Percentiles rank a stretch among this genome's conserved stretches.
phyloP scores from a whole-genome alignment of 2,113 vertebrate genomes.

The Sigmodon hispidus region DNA sequence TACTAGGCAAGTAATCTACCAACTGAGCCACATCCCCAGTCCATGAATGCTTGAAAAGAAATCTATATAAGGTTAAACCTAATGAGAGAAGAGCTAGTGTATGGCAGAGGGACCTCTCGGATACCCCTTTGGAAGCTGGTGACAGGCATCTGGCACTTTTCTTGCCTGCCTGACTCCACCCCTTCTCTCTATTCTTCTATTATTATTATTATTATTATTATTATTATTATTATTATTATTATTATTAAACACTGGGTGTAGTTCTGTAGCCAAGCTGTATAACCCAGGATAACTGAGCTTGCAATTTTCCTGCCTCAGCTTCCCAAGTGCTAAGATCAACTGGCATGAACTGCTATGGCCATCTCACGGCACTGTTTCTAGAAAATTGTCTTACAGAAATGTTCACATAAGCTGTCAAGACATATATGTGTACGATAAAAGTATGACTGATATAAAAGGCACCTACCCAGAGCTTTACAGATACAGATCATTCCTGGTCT shows the following conservation, averaged over 20 bases:
- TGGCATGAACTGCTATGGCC: not conserved
- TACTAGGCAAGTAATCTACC: not conserved
- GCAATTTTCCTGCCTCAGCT: not conserved
- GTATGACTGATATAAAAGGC: not conserved
- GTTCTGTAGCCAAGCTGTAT: not conserved
- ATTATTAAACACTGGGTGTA: not conserved
- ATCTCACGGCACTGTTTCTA: not conserved
- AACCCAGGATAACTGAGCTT: not conserved
- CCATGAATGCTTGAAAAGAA: not conserved
- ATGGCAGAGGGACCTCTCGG: not conserved
- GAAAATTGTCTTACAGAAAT: not conserved
- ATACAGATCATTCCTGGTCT: not conserved
- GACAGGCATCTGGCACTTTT: not conserved
- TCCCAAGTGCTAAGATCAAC: not conserved
- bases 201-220: not conserved
- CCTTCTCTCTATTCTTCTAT: rapidly evolving
- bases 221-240: not conserved
- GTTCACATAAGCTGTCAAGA: not conserved
- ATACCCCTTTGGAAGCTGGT: not conserved
- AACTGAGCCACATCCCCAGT: not conserved
- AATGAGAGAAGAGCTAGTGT: not conserved
- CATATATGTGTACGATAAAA: not conserved
- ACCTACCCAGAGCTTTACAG: not conserved
- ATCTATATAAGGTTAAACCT: not conserved
- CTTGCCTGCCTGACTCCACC: rapidly evolving